These are phyloP conservation scores for Platalea minor DNA, from an alignment of 2,797 vertebrate species.

Conservation along the genomic window DNA sequence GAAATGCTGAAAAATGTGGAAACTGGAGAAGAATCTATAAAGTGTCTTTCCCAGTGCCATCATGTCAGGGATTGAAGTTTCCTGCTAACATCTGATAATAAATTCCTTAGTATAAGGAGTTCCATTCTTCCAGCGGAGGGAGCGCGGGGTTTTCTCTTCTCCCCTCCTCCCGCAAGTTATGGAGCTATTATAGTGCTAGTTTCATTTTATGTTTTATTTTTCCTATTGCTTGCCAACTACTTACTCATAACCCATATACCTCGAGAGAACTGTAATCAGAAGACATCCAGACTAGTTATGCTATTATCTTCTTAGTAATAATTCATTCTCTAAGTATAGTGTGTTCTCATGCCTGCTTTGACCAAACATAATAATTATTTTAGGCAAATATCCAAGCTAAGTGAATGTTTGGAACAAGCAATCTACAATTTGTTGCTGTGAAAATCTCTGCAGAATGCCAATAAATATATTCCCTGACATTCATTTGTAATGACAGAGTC, in stretches of 20 bases:
- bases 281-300: constrained; percentile 8
- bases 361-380: constrained; percentile 43
- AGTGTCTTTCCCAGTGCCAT: neutral
- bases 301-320: constrained; percentile 39
- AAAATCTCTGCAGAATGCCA: constrained; percentile 24
- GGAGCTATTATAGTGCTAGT: neutral
- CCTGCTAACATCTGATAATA: neutral
- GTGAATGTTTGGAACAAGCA: constrained; percentile 45
- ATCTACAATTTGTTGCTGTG: constrained; percentile 23
- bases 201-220: constrained; percentile 41
- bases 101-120: neutral
- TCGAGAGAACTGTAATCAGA: constrained; percentile 23
- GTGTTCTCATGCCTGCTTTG: constrained; percentile 27
- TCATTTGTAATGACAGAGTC: neutral
- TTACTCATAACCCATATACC: constrained; percentile 39
- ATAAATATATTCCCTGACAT: constrained; percentile 3
- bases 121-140: neutral
- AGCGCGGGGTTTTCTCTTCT: neutral
- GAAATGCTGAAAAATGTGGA: neutral
- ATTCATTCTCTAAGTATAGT: constrained; percentile 12
- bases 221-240: neutral
- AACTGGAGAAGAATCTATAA: neutral
- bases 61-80: neutral
- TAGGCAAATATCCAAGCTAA: constrained; percentile 55
- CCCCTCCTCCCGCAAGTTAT: neutral